phyloP scores from a whole-genome alignment of 2,113 vertebrate genomes.

The Calypte anna region DNA sequence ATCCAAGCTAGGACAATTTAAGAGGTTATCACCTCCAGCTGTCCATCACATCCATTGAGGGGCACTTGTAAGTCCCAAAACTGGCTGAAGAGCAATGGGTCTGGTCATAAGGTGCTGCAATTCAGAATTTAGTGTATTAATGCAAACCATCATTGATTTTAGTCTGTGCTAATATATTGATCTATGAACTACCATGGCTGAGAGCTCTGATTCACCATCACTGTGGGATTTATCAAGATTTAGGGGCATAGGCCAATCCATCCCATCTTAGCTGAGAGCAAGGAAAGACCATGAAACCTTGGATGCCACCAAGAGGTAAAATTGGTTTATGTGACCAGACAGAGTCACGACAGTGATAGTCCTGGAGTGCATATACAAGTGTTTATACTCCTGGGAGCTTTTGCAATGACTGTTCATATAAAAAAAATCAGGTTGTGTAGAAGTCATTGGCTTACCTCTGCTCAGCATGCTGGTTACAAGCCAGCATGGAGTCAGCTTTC shows the following conservation, averaged over 20 bases:
- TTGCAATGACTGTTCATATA: neutral
- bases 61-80: neutral
- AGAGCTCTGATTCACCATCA: neutral
- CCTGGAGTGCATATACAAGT: neutral
- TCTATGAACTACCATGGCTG: neutral
- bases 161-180: slow-evolving; percentile 42
- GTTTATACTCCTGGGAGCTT: neutral
- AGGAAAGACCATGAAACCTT: neutral
- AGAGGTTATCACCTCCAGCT: slow-evolving; percentile 48
- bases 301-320: neutral
- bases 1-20: slow-evolving; percentile 24
- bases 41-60: slow-evolving; percentile 37
- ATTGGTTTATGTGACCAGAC: neutral
- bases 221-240: neutral
- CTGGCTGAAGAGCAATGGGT: slow-evolving; percentile 1
- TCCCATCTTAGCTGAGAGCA: neutral
- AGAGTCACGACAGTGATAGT: neutral
- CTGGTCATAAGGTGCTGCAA: neutral
- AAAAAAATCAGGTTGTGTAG: neutral
- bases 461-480: neutral
- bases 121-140: slow-evolving; percentile 28
- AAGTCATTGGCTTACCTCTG: neutral
- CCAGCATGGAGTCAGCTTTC: neutral
- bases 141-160: slow-evolving; percentile 55
- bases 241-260: neutral